Evolutionary conservation across 2,113 vertebrate species (phyloP).

Genomic region (Marmota flaviventris): DNA sequence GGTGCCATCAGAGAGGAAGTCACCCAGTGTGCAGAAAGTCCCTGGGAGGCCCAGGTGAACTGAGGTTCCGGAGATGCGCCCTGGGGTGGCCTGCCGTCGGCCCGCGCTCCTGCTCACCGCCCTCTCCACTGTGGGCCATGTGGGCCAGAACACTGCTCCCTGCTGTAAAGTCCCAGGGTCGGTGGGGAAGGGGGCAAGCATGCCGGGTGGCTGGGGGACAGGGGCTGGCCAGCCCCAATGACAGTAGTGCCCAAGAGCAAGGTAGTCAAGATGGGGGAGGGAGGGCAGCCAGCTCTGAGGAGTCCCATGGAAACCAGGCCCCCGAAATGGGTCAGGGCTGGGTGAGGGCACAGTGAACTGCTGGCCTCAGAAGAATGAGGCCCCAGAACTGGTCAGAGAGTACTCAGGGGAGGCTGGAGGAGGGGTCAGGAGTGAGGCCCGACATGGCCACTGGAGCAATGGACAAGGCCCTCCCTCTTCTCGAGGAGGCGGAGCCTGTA

Average conservation of each 20-base stretch:
- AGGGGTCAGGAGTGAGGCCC: too few species aligned
- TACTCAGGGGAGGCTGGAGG: background rate
- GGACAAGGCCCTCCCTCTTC: background rate
- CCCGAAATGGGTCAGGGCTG: background rate
- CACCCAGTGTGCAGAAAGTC: fast-evolving
- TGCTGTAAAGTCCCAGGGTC: background rate
- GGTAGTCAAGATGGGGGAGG: too few species aligned
- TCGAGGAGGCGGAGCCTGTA: background rate
- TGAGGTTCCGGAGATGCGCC: background rate
- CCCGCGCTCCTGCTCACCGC: background rate
- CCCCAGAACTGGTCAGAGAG: background rate
- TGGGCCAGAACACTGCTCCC: fast-evolving
- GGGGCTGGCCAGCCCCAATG: too few species aligned
- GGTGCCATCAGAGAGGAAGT: background rate
- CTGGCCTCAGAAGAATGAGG: background rate
- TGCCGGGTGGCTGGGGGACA: background rate
- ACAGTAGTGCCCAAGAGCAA: background rate
- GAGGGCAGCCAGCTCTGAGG: background rate
- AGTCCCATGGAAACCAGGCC: too few species aligned
- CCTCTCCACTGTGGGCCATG: fast-evolving
- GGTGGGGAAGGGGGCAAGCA: background rate
- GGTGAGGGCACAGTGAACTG: background rate
- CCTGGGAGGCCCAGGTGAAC: background rate
- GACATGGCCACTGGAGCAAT: background rate
- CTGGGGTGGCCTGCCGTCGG: fast-evolving